phyloP scores from a whole-genome alignment of 1,140 invertebrate species.

The Bombus consobrinus region DNA sequence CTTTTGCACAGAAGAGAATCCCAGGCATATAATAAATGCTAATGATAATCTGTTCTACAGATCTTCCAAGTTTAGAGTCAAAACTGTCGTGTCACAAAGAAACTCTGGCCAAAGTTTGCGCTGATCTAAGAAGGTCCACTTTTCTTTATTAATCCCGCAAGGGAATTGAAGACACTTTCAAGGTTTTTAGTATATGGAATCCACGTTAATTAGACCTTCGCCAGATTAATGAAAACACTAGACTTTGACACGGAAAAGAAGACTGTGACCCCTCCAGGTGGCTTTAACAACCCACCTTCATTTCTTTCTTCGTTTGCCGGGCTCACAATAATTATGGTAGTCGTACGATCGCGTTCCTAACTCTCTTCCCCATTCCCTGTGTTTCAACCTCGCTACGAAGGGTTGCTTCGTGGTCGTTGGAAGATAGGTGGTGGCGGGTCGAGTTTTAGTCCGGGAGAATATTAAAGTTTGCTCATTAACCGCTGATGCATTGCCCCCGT shows the following conservation, averaged over 20 bases:
- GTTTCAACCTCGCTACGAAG: conserved; percentile 5
- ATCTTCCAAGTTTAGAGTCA: not conserved
- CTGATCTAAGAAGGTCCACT: not conserved
- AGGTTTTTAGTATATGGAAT: not conserved
- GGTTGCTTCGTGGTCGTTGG: conserved; percentile 55
- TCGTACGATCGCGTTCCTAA: conserved; percentile 54
- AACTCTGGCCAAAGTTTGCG: not conserved
- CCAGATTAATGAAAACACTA: conserved; percentile 54
- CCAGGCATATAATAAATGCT: no score
- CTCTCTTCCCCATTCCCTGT: conserved; percentile 2
- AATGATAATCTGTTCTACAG: no score
- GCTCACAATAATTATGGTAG: conserved; percentile 64
- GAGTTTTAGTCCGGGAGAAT: conserved; percentile 67
- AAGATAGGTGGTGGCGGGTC: conserved; percentile 55
- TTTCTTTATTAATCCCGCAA: not conserved
- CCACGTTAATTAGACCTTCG: conserved; percentile 47
- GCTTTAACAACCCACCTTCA: conserved; percentile 1
- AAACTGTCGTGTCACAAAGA: not conserved
- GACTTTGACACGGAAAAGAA: conserved; percentile 49
- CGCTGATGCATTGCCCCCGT: conserved; percentile 68
- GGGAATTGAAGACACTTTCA: not conserved
- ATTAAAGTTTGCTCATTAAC: conserved; percentile 74
- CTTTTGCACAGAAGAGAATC: not conserved
- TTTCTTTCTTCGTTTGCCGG: conserved; percentile 47
- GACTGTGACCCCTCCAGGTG: not conserved